Conservation (phyloP, 2,113 vertebrate species). For the Budorcas taxicolor region DNA sequence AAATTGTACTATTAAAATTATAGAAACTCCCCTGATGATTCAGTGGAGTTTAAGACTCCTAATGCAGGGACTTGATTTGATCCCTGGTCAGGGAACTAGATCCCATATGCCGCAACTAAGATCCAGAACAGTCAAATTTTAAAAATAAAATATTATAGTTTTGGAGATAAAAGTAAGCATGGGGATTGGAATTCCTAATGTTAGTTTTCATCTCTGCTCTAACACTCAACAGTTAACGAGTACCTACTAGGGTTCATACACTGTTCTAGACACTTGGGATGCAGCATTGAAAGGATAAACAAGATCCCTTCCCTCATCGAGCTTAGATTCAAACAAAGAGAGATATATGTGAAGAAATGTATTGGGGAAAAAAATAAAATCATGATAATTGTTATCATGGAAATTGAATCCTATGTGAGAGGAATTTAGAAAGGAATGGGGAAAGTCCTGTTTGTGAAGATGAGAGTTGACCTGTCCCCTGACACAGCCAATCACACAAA, state of each 20-base stretch:
- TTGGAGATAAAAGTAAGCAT: neutral
- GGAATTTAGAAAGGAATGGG: neutral
- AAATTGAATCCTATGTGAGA: neutral
- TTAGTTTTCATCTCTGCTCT: neutral
- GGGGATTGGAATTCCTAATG: neutral
- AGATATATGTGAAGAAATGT: neutral
- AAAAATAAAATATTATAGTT: neutral
- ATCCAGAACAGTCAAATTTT: neutral
- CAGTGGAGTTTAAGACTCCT: neutral
- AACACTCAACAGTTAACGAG: neutral
- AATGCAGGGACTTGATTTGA: neutral
- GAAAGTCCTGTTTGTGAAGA: neutral
- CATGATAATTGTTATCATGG: neutral
- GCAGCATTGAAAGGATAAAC: neutral
- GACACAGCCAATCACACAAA: neutral
- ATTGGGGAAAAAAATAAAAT: neutral
- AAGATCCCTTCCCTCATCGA: neutral
- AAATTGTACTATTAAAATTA: neutral
- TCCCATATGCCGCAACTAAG: neutral
- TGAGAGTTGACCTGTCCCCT: neutral
- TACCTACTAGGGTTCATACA: neutral
- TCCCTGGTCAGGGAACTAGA: neutral
- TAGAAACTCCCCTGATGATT: neutral
- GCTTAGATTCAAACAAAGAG: neutral
- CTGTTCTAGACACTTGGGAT: neutral